phyloP scores from a whole-genome alignment of 1,140 invertebrate genomes.

The Drosophila elegans region DNA sequence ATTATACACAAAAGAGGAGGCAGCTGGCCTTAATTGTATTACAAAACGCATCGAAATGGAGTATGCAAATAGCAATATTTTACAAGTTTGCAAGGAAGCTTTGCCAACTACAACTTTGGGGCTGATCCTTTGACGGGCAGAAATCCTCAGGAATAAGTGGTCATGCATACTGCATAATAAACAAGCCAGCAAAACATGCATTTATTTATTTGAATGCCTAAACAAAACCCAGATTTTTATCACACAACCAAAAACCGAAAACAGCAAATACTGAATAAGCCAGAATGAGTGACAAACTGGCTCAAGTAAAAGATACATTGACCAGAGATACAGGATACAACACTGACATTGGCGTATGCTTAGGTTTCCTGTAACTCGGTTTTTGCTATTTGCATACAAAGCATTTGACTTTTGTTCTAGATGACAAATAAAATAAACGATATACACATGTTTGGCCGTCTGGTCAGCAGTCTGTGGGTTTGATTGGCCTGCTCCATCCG shows the following conservation, averaged over 20 bases:
- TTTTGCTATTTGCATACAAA: constrained; percentile 67
- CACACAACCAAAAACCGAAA: constrained; percentile 35
- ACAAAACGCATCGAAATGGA: constrained; percentile 21
- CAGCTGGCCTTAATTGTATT: constrained; percentile 58
- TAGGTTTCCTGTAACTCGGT: constrained; percentile 43
- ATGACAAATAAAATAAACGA: constrained; percentile 77
- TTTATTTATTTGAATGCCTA: constrained; percentile 42
- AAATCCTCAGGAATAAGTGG: constrained; percentile 32
- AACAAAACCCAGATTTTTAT: constrained; percentile 32
- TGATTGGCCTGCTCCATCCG: constrained; percentile 47
- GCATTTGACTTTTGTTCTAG: constrained; percentile 75
- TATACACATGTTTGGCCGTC: constrained; percentile 47
- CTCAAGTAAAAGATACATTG: constrained; percentile 47
- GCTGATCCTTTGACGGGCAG: constrained; percentile 41
- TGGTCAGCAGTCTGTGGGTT: constrained; percentile 36
- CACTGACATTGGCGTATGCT: constrained; percentile 31
- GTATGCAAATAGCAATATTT: constrained; percentile 56
- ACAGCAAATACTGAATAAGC: constrained; percentile 51
- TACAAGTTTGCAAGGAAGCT: constrained; percentile 27
- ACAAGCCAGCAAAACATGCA: constrained; percentile 39
- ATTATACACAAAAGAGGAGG: constrained; percentile 25
- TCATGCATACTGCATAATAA: constrained; percentile 77
- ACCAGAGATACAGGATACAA: constrained; percentile 7
- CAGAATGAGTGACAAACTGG: constrained; percentile 39
- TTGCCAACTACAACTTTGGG: constrained; percentile 22